These are phyloP conservation scores for Gallinago media DNA, from an alignment of 2,113 vertebrate species.

Conservation along the genomic window DNA sequence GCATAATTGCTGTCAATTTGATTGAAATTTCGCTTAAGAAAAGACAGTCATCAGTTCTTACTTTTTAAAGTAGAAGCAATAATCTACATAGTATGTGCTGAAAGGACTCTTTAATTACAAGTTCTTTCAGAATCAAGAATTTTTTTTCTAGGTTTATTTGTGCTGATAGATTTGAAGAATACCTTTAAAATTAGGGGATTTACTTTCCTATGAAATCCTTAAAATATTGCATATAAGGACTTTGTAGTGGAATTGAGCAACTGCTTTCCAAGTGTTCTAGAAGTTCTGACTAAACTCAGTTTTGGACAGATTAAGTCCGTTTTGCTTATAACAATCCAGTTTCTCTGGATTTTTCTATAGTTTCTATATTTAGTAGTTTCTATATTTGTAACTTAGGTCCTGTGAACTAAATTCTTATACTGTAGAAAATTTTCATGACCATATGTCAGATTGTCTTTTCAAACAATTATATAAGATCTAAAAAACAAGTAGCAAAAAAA, in stretches of 20 bases:
- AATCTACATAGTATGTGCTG: not conserved
- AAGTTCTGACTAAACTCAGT: not conserved
- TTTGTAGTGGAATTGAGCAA: not conserved
- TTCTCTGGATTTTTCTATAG: not conserved
- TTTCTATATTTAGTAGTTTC: not conserved
- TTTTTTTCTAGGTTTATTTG: not conserved
- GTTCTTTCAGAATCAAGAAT: not conserved
- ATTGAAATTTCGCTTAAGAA: conserved; percentile 43
- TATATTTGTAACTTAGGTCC: not conserved
- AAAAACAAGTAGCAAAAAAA: not conserved
- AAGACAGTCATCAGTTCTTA: not conserved
- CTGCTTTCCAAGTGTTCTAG: not conserved
- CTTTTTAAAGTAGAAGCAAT: not conserved
- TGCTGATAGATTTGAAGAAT: not conserved
- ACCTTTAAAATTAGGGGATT: not conserved
- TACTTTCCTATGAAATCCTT: not conserved
- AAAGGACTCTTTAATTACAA: not conserved
- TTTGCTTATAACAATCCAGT: not conserved
- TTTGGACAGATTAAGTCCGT: not conserved
- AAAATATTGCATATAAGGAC: not conserved
- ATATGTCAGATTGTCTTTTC: not conserved
- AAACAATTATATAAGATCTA: not conserved
- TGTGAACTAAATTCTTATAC: not conserved
- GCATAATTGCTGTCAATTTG: conserved; percentile 54
- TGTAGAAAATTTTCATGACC: not conserved